These are phyloP conservation scores for Ursus arctos DNA, from an alignment of 2,113 vertebrate species.

Conservation along the genomic window DNA sequence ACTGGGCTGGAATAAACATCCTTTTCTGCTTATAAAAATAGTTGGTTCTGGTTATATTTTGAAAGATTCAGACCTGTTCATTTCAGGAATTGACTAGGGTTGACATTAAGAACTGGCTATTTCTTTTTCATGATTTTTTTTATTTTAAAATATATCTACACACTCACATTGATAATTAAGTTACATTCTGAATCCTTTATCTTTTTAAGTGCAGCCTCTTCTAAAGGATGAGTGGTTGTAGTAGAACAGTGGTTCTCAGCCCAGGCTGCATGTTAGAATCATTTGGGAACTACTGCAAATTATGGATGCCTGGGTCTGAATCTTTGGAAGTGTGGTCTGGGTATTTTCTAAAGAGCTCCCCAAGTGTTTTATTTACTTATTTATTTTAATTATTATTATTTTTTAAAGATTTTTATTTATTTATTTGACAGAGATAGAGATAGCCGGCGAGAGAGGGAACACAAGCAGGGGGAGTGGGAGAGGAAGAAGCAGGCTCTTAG, in stretches of 20 bases:
- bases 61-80: background rate
- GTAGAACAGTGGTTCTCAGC: background rate
- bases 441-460: no score
- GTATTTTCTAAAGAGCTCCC: background rate
- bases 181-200: background rate
- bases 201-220: background rate
- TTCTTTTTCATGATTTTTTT: background rate
- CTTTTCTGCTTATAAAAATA: background rate
- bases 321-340: background rate
- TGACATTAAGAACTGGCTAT: background rate
- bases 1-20: background rate
- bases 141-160: background rate
- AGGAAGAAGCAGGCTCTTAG: no score
- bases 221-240: background rate
- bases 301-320: background rate
- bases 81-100: background rate
- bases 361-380: background rate
- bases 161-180: background rate
- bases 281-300: background rate
- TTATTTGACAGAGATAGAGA: no score
- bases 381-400: no score
- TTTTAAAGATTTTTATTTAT: no score
- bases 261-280: background rate
- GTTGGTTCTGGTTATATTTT: conserved; percentile 5
- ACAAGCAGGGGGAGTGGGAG: no score